Conservation (phyloP, 2,113 vertebrate genomes). For the Tyto alba region DNA sequence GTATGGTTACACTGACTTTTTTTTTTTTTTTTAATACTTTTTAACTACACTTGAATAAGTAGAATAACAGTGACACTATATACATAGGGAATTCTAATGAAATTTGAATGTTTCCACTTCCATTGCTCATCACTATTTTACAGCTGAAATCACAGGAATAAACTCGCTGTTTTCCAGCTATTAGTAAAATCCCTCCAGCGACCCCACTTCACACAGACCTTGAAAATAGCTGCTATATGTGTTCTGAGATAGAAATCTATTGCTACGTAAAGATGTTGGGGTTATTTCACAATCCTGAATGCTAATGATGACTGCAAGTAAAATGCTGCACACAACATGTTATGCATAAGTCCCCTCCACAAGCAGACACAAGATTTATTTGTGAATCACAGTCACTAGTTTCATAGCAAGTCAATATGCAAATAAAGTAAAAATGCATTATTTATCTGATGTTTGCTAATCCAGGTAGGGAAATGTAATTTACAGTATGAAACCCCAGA, state of each 20-base stretch:
- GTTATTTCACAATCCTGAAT: slow-evolving; percentile 20
- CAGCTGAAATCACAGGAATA: slow-evolving; percentile 18
- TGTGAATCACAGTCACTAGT: neutral
- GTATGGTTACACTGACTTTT: neutral
- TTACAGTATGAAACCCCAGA: neutral
- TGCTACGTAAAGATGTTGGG: neutral
- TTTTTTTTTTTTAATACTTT: neutral
- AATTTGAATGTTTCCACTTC: slow-evolving; percentile 34
- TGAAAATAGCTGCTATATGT: neutral
- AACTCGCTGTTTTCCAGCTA: neutral
- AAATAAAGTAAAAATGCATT: slow-evolving; percentile 1
- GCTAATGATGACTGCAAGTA: neutral
- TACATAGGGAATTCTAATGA: neutral
- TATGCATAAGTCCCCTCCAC: neutral
- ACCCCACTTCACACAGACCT: neutral
- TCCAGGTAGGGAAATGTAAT: neutral
- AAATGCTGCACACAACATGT: neutral
- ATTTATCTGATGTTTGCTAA: slow-evolving; percentile 19
- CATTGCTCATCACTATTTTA: slow-evolving; percentile 17
- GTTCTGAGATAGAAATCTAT: neutral
- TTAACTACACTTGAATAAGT: neutral
- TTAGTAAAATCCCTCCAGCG: slow-evolving; percentile 24
- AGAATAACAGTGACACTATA: neutral
- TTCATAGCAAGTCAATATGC: neutral
- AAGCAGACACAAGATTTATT: neutral